A percentile compares a stretch with the other conserved stretches of the same genome.
Evolutionary conservation across 2,113 vertebrate species (phyloP).

Genomic region (Chrysemys picta): DNA sequence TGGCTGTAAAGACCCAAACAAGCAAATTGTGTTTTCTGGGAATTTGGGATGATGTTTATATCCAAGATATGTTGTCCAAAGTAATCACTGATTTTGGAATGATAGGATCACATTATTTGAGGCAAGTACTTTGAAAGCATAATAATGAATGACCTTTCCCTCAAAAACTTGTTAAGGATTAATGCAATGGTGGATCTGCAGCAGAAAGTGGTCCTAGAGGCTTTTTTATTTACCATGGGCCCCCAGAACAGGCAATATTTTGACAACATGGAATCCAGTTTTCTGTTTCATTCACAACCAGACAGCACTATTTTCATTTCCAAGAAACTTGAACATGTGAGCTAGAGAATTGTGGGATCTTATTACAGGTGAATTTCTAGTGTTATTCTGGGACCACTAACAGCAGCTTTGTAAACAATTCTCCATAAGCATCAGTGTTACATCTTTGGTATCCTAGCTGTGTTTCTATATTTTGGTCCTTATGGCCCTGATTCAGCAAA

Average conservation of each 20-base stretch:
- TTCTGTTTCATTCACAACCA: not conserved
- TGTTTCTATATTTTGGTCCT: not conserved
- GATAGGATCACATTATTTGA: not conserved
- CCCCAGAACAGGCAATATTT: not conserved
- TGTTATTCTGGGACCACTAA: not conserved
- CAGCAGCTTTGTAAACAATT: not conserved
- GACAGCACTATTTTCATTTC: not conserved
- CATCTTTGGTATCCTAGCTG: not conserved
- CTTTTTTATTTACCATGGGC: not conserved
- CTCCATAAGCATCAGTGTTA: not conserved
- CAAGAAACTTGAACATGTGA: not conserved
- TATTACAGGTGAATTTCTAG: not conserved
- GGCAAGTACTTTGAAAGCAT: not conserved
- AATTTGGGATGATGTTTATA: not conserved
- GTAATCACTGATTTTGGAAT: not conserved
- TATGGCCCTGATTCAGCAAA: not conserved
- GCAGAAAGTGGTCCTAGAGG: not conserved
- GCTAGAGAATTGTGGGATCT: not conserved
- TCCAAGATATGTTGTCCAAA: not conserved
- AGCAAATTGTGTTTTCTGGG: not conserved
- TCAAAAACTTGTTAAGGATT: not conserved
- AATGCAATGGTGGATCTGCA: not conserved
- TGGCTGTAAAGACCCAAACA: not conserved
- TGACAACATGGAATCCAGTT: not conserved
- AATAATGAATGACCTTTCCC: not conserved